Evolutionary conservation across 1,140 invertebrate genomes (phyloP).

Genomic region (Drosophila pruinosa): DNA sequence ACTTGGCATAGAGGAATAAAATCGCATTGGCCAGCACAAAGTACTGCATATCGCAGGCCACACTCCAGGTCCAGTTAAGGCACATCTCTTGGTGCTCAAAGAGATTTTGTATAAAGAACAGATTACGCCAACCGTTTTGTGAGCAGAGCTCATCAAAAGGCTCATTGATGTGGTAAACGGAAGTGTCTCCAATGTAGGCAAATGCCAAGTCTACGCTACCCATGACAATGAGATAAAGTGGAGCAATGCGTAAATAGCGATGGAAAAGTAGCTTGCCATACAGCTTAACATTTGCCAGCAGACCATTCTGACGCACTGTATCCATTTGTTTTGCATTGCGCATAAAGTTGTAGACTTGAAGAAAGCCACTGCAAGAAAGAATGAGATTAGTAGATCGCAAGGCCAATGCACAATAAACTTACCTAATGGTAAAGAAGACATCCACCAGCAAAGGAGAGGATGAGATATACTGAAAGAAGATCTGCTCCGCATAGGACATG

Average conservation of each 20-base stretch:
- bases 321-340: conserved; percentile 67
- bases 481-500: conserved; percentile 68
- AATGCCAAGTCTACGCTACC: conserved; percentile 84
- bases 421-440: conserved; percentile 82
- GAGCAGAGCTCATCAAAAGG: conserved; percentile 83
- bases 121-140: conserved; percentile 87
- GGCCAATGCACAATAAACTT: background rate
- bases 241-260: conserved; percentile 83
- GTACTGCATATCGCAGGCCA: conserved; percentile 92
- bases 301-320: conserved; percentile 58
- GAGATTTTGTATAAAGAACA: conserved; percentile 87
- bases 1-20: conserved; percentile 85
- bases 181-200: conserved; percentile 83
- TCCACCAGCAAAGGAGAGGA: conserved; percentile 77
- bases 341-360: conserved; percentile 80
- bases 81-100: conserved; percentile 85
- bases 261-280: conserved; percentile 76
- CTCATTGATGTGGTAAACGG: conserved; percentile 84
- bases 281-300: conserved; percentile 59
- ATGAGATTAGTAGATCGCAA: background rate
- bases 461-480: conserved; percentile 70
- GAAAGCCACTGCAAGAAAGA: conserved; percentile 61
- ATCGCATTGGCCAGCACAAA: conserved; percentile 85
- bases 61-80: conserved; percentile 92
- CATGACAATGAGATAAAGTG: conserved; percentile 84